Percentiles rank a stretch among this genome's conserved stretches.
phyloP scores from a whole-genome alignment of 2,797 vertebrate genomes.

The Amblyopsis hoosieri region DNA sequence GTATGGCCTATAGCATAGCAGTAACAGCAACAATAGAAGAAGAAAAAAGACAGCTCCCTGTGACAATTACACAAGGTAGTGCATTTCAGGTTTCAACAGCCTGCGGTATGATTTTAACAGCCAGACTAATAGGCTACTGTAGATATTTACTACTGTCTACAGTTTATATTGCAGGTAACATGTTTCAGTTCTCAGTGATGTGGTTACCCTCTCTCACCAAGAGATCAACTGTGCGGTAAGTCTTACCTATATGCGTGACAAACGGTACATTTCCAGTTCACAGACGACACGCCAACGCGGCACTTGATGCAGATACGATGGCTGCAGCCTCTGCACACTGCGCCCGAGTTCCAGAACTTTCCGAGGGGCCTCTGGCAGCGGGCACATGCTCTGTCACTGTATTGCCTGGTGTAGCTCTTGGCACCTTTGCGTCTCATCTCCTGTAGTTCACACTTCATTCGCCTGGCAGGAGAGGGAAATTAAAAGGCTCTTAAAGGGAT shows the following conservation, averaged over 20 bases:
- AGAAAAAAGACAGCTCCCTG: too few relatives aligned
- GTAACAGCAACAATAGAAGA: too few relatives aligned
- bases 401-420: slow-evolving; percentile 65
- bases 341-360: slow-evolving; percentile 82
- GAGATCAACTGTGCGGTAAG: background rate
- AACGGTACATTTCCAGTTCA: slow-evolving; percentile 86
- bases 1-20: too few relatives aligned
- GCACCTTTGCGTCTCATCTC: slow-evolving; percentile 79
- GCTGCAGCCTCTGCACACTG: slow-evolving; percentile 87
- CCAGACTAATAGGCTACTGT: too few relatives aligned
- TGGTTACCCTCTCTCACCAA: too few relatives aligned
- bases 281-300: slow-evolving; percentile 69
- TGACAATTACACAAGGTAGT: too few relatives aligned
- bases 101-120: too few relatives aligned
- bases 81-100: too few relatives aligned
- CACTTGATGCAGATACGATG: slow-evolving; percentile 87
- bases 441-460: slow-evolving; percentile 84
- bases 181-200: too few relatives aligned
- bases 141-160: too few relatives aligned
- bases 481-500: background rate
- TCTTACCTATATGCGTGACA: slow-evolving; percentile 86
- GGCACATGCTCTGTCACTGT: slow-evolving; percentile 80
- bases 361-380: slow-evolving; percentile 86
- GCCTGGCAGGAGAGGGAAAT: slow-evolving; percentile 68
- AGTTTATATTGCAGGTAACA: too few relatives aligned